These are phyloP conservation scores for Marasmarcha lunaedactyla DNA, from an alignment of 2,888 invertebrate genomes.

Conservation along the genomic window DNA sequence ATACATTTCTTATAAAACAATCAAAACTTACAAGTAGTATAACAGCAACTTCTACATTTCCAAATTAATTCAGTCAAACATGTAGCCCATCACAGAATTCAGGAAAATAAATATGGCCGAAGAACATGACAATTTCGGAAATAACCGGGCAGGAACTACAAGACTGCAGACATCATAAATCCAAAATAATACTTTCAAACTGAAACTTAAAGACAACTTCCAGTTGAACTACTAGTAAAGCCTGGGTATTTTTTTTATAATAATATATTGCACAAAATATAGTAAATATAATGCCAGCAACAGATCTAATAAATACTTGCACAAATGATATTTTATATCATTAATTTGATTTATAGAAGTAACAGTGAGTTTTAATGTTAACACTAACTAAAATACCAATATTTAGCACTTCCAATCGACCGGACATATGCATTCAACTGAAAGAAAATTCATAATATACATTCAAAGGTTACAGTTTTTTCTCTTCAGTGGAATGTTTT, in stretches of 20 bases:
- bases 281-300: slow-evolving; percentile 27
- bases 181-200: too few species aligned
- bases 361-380: too few species aligned
- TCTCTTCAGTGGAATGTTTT: too few species aligned
- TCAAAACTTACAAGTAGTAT: slow-evolving; percentile 26
- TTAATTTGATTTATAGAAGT: slow-evolving; percentile 30
- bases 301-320: slow-evolving; percentile 32
- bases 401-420: slow-evolving; percentile 12
- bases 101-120: slow-evolving; percentile 32
- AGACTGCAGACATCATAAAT: slow-evolving; percentile 11
- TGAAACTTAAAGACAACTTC: too few species aligned
- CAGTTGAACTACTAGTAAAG: neutral
- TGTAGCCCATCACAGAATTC: slow-evolving; percentile 36
- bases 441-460: slow-evolving; percentile 4
- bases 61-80: slow-evolving; percentile 41
- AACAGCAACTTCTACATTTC: slow-evolving; percentile 23
- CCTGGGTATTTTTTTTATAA: slow-evolving; percentile 10
- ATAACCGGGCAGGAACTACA: slow-evolving; percentile 20
- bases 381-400: slow-evolving; percentile 4
- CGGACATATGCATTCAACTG: slow-evolving; percentile 1
- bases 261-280: slow-evolving; percentile 38
- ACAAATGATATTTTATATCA: slow-evolving; percentile 59
- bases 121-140: slow-evolving; percentile 17
- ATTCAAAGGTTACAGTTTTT: too few species aligned
- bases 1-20: slow-evolving; percentile 23